These are phyloP conservation scores for Homarus americanus DNA, from an alignment of 1,140 invertebrate genomes.

Conservation along the genomic window DNA sequence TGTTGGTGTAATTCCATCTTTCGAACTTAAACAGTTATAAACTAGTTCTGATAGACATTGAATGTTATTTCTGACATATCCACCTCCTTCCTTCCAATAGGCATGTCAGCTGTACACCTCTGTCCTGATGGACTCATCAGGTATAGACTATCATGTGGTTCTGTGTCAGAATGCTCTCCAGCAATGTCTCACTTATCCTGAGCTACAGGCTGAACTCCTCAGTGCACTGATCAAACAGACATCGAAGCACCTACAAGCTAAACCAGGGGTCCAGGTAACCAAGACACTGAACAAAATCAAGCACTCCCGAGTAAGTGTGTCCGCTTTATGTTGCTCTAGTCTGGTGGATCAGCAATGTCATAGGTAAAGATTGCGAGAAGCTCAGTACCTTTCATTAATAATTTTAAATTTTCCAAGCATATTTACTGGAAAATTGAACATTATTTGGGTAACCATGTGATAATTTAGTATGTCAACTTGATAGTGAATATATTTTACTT, in stretches of 20 bases:
- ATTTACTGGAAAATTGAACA: neutral
- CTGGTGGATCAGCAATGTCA: slow-evolving; percentile 59
- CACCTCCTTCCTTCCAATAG: slow-evolving; percentile 81
- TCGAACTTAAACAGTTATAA: too few relatives aligned
- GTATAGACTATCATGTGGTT: slow-evolving; percentile 97
- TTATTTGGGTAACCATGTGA: neutral
- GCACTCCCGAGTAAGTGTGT: slow-evolving; percentile 81
- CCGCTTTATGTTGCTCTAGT: slow-evolving; percentile 60
- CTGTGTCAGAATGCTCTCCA: slow-evolving; percentile 95
- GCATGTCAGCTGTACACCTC: slow-evolving; percentile 96
- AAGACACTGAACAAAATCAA: slow-evolving; percentile 80
- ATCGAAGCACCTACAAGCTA: slow-evolving; percentile 89
- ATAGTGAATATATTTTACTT: neutral
- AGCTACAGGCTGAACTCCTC: slow-evolving; percentile 94
- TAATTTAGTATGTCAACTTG: neutral
- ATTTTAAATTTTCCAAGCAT: neutral
- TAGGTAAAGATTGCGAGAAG: neutral
- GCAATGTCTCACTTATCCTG: slow-evolving; percentile 91
- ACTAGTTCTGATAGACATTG: too few relatives aligned
- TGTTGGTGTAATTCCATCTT: neutral
- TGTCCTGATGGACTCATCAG: slow-evolving; percentile 94
- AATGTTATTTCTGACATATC: neutral
- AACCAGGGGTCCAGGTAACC: slow-evolving; percentile 94
- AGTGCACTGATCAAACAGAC: slow-evolving; percentile 95
- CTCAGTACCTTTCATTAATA: neutral